These are phyloP conservation scores for Sylvia atricapilla DNA, from an alignment of 2,113 vertebrate species.

Conservation along the genomic window DNA sequence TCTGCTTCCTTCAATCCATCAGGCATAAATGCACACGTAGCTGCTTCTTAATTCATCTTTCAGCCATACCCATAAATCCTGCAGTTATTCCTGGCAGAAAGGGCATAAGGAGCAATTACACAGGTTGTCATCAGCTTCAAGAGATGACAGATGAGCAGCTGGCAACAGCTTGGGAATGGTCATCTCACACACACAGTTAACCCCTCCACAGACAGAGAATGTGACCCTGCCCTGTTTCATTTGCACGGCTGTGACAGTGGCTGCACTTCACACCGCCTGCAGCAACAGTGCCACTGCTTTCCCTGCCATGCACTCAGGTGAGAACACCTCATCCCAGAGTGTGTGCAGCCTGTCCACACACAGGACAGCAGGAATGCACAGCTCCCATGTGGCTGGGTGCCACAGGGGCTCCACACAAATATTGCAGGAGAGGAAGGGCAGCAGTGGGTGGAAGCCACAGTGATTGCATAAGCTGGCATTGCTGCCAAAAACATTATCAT, in stretches of 20 bases:
- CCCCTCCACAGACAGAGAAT: background rate
- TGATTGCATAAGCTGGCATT: background rate
- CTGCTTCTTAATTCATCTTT: background rate
- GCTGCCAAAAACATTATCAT: conserved; percentile 26
- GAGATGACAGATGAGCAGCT: background rate
- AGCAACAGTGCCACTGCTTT: background rate
- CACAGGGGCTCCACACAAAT: background rate
- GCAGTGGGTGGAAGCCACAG: conserved; percentile 7
- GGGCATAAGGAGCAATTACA: background rate
- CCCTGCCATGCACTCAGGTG: background rate
- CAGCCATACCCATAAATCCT: background rate
- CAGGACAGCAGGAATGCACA: background rate
- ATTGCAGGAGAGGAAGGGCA: background rate
- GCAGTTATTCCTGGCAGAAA: background rate
- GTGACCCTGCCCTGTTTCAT: background rate
- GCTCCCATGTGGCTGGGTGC: background rate
- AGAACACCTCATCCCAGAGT: background rate
- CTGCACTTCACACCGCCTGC: background rate
- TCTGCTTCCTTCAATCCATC: background rate
- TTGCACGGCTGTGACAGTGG: background rate
- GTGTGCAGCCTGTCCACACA: background rate
- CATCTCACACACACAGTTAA: background rate
- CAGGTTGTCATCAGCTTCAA: background rate
- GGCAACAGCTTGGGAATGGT: background rate
- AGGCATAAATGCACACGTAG: background rate